A percentile compares a stretch with the other conserved stretches of the same genome.
These are phyloP conservation scores for Lasioglossum albipes DNA, from an alignment of 1,140 invertebrate genomes.

Conservation along the genomic window DNA sequence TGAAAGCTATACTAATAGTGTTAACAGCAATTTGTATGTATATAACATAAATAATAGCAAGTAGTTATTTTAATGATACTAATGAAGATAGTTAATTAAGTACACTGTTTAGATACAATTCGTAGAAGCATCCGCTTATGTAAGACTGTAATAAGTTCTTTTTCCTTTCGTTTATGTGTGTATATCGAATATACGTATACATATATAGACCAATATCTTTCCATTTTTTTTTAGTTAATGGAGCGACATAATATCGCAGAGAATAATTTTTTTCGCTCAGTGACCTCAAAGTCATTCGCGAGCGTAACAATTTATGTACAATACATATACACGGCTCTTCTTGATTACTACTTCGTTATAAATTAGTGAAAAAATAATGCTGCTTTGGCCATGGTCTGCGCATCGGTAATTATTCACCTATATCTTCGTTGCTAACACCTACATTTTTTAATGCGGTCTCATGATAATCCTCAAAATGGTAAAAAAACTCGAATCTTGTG, in stretches of 20 bases:
- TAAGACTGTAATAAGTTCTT: slow-evolving; percentile 53
- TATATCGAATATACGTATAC: slow-evolving; percentile 25
- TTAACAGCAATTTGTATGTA: slow-evolving; percentile 56
- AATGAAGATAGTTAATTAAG: slow-evolving; percentile 67
- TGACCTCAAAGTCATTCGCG: slow-evolving; percentile 48
- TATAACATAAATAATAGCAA: slow-evolving; percentile 62
- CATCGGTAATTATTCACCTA: slow-evolving; percentile 65
- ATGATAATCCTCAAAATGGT: slow-evolving; percentile 56
- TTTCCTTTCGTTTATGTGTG: slow-evolving; percentile 37
- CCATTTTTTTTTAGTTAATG: slow-evolving; percentile 38
- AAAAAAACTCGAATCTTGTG: slow-evolving; percentile 55
- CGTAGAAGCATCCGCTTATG: slow-evolving; percentile 49
- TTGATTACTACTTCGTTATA: slow-evolving; percentile 65
- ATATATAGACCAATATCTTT: slow-evolving; percentile 48
- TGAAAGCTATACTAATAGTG: slow-evolving; percentile 44
- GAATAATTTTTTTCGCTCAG: slow-evolving; percentile 52
- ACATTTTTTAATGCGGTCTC: slow-evolving; percentile 54
- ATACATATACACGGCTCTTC: slow-evolving; percentile 71
- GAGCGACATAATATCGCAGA: slow-evolving; percentile 58
- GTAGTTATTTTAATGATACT: slow-evolving; percentile 49
- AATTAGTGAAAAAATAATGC: slow-evolving; percentile 80
- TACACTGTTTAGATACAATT: slow-evolving; percentile 69
- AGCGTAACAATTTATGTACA: slow-evolving; percentile 72
- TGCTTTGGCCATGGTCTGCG: slow-evolving; percentile 77
- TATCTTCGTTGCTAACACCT: slow-evolving; percentile 62